Evolutionary conservation across 2,797 vertebrate species (phyloP).

Genomic region (Sebastiscus albofasciatus): DNA sequence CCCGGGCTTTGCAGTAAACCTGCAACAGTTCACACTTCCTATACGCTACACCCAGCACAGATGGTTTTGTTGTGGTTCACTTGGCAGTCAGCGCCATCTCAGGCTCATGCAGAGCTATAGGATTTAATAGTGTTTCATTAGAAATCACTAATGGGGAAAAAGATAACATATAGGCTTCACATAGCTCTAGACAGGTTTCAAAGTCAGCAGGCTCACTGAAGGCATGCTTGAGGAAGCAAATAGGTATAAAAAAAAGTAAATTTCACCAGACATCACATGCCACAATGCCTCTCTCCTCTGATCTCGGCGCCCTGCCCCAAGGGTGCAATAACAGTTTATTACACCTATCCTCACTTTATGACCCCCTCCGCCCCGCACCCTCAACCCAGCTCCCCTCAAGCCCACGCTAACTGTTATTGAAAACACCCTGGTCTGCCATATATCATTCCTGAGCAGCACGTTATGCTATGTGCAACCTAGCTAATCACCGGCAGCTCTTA

Average conservation of each 20-base stretch:
- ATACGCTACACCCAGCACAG: constrained; percentile 46
- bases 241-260: constrained; percentile 51
- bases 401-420: constrained; percentile 84
- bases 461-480: constrained; percentile 65
- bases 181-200: constrained; percentile 10
- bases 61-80: constrained; percentile 69
- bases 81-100: constrained; percentile 51
- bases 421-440: constrained; percentile 79
- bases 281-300: constrained; percentile 72
- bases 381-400: constrained; percentile 65
- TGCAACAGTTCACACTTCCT: constrained; percentile 57
- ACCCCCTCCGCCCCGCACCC: constrained; percentile 47
- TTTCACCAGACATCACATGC: constrained; percentile 68
- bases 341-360: constrained; percentile 82
- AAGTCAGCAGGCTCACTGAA: constrained; percentile 33
- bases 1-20: constrained; percentile 48
- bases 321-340: constrained; percentile 88
- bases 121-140: constrained; percentile 46
- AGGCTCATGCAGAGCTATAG: constrained; percentile 28
- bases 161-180: background rate
- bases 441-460: constrained; percentile 80
- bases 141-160: constrained; percentile 16
- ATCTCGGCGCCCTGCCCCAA: constrained; percentile 76
- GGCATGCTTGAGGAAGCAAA: constrained; percentile 43
- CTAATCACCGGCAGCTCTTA: constrained; percentile 64